Evolutionary conservation across 2,888 invertebrate species (phyloP).

Genomic region (Papilio demoleus): DNA sequence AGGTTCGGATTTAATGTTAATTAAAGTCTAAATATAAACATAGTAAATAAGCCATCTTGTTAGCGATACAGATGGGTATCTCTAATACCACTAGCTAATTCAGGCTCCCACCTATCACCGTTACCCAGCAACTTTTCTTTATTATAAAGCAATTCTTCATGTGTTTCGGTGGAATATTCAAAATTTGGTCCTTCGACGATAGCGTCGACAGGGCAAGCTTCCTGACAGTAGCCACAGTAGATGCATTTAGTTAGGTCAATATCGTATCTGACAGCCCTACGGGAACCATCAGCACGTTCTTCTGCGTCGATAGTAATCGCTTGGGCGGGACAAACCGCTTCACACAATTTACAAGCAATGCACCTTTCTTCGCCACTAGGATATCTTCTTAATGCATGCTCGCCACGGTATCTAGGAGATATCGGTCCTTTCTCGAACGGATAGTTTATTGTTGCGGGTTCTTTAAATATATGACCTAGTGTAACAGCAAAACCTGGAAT

Average conservation of each 20-base stretch:
- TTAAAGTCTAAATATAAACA: not conserved
- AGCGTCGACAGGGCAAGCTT: slow-evolving; percentile 98
- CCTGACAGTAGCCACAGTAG: slow-evolving; percentile 99
- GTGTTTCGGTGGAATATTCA: slow-evolving; percentile 98
- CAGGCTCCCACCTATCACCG: slow-evolving; percentile 99
- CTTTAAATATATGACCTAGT: slow-evolving; percentile 86
- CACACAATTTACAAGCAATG: slow-evolving; percentile 99
- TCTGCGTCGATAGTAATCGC: slow-evolving; percentile 99
- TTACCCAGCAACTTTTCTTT: slow-evolving; percentile 98
- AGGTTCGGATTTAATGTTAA: not conserved
- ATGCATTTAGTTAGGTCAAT: slow-evolving; percentile 99
- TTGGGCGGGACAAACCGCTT: slow-evolving; percentile 99
- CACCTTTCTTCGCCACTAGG: slow-evolving; percentile 99
- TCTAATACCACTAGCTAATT: slow-evolving; percentile 95
- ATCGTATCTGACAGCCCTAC: slow-evolving; percentile 98
- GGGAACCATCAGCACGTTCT: slow-evolving; percentile 96
- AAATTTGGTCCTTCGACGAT: slow-evolving; percentile 99
- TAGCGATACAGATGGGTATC: slow-evolving; percentile 74
- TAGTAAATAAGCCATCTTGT: not conserved
- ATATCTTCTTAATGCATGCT: slow-evolving; percentile 98
- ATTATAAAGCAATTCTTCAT: slow-evolving; percentile 98
- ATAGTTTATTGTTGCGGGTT: slow-evolving; percentile 99
- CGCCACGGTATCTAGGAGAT: slow-evolving; percentile 98
- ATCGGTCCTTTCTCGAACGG: slow-evolving; percentile 99
- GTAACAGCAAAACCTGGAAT: slow-evolving; percentile 90